Evolutionary conservation across 2,113 vertebrate species (phyloP).

Genomic region (Microcebus jonahi): DNA sequence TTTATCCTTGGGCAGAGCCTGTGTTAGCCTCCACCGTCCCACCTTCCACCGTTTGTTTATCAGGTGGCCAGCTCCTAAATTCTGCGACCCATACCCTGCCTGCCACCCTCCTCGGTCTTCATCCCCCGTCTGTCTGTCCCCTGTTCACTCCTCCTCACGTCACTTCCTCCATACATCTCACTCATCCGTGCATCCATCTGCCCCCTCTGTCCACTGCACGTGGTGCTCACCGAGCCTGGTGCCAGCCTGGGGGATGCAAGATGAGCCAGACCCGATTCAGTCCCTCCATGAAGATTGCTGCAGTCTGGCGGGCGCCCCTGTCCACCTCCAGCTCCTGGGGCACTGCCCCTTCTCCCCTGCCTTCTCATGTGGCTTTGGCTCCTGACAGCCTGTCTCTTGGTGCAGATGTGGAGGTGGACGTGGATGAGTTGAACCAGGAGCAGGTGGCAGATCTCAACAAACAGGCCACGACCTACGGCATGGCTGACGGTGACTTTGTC

Average conservation of each 20-base stretch:
- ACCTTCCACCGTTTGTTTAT: background rate
- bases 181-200: background rate
- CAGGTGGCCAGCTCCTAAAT: background rate
- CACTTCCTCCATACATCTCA: background rate
- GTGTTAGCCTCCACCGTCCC: fast-evolving
- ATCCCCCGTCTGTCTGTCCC: fast-evolving
- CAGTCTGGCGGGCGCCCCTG: background rate
- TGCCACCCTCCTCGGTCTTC: background rate
- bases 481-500: constrained; percentile 97
- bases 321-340: background rate
- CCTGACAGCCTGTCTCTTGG: constrained; percentile 53
- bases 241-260: background rate
- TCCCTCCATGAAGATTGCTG: background rate
- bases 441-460: constrained; percentile 96
- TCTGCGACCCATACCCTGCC: background rate
- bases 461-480: constrained; percentile 95
- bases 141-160: background rate
- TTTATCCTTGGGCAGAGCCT: background rate
- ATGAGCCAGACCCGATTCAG: background rate
- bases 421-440: constrained; percentile 94
- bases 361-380: background rate
- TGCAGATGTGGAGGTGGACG: constrained; percentile 96
- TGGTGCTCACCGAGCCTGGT: background rate
- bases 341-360: background rate
- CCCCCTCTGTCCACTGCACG: fast-evolving